Evolutionary conservation across 2,888 invertebrate genomes (phyloP).

Genomic region (Didymodactylos carnosus): DNA sequence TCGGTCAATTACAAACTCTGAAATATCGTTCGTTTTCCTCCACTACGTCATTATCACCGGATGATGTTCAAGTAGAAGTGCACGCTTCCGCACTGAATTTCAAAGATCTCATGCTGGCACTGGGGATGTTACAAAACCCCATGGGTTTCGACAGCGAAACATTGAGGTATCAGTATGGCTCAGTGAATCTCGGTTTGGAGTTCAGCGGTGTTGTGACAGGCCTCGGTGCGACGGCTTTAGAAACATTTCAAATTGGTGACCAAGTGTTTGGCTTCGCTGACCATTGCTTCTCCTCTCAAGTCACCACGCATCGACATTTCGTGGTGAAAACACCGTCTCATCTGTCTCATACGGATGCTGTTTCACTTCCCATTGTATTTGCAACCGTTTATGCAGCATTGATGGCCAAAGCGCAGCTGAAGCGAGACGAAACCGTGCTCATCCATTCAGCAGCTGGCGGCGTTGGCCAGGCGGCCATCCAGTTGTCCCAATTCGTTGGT

Average conservation of each 20-base stretch:
- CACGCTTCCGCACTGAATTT: constrained; percentile 1
- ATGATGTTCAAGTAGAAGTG: constrained; percentile 1
- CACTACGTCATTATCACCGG: neutral
- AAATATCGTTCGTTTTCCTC: neutral
- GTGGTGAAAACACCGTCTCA: neutral
- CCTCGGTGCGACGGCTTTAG: neutral
- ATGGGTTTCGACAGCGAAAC: neutral
- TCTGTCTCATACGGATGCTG: neutral
- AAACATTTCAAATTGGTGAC: neutral
- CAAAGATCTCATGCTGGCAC: constrained; percentile 3
- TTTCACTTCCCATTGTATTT: neutral
- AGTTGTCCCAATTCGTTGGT: neutral
- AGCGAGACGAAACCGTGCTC: constrained; percentile 21
- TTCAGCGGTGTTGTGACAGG: neutral
- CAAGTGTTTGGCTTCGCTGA: neutral
- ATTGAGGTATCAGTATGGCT: neutral
- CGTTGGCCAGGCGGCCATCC: constrained; percentile 18
- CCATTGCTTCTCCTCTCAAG: neutral
- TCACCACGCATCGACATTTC: neutral
- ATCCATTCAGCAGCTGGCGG: constrained; percentile 31
- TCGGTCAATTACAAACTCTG: neutral
- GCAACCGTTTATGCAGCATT: constrained; percentile 1
- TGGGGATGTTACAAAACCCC: neutral
- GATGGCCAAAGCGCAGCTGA: neutral
- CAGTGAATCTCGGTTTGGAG: neutral